Conservation (phyloP, 2,888 invertebrate species). For the Petrophora chlorosata region DNA sequence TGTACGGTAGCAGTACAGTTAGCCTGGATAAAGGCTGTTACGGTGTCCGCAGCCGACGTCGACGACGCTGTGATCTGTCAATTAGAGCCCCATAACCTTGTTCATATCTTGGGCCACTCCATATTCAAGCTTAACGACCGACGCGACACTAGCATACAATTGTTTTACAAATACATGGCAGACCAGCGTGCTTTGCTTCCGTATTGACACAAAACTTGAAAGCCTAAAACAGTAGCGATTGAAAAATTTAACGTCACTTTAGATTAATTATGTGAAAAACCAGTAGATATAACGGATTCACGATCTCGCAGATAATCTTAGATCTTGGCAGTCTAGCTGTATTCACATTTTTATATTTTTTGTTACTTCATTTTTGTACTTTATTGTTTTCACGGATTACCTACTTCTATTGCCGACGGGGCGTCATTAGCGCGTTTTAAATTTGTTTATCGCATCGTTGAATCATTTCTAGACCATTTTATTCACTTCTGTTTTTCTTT, state of each 20-base stretch:
- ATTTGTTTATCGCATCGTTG: constrained; percentile 1
- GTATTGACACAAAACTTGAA: constrained; percentile 15
- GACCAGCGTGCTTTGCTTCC: constrained; percentile 9
- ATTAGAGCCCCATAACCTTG: constrained; percentile 71
- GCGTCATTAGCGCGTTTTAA: constrained; percentile 14
- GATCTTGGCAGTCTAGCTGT: constrained; percentile 53
- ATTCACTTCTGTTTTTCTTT: not conserved
- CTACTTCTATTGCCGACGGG: constrained; percentile 12
- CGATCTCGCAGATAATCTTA: constrained; percentile 47
- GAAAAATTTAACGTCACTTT: constrained; percentile 17
- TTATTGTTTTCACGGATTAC: constrained; percentile 30
- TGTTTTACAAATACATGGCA: constrained; percentile 23
- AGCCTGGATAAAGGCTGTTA: constrained; percentile 66
- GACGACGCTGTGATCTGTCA: constrained; percentile 66
- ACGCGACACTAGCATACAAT: constrained; percentile 42
- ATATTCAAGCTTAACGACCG: constrained; percentile 48
- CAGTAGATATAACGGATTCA: constrained; percentile 59
- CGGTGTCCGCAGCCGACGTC: constrained; percentile 54
- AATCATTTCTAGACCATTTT: not conserved
- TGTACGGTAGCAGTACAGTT: constrained; percentile 75
- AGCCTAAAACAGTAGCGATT: not conserved
- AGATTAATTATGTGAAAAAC: constrained; percentile 44
- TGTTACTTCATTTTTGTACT: constrained; percentile 25
- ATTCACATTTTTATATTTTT: constrained; percentile 49
- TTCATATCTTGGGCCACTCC: constrained; percentile 59